Base-by-base conservation (phyloP, 2,113 vertebrate genomes). In the Mesembrinibis cayennensis region DNA sequence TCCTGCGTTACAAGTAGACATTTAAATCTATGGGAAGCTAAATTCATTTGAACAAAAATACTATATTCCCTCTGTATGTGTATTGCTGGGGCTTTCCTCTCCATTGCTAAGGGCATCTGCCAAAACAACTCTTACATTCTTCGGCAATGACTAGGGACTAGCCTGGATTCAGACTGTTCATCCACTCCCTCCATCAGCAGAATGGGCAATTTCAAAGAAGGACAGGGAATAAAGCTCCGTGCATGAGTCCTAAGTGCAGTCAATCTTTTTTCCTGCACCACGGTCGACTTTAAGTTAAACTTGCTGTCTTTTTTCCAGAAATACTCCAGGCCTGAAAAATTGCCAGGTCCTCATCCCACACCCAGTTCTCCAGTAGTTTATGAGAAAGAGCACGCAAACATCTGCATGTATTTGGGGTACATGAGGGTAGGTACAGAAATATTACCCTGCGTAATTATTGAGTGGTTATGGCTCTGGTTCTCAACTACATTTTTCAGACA, bases 11-110 rank as follows among this genome's bases (percentile, higher is more conserved):
- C 16, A 97, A 95, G 94, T 85, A 96, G 97, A 97, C 93, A 96
- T 96, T 97, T 94, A 96, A 94, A 96, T 95, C 95, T 87, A 96
- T 96, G 91, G 96, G 96, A 97, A 97, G 87, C 97, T 96, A 96
- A 95, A 94, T 96, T 82, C 74, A 96, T 89, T 90, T 0, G 55
- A 94, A 93, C 87, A 94, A 97, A 96, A 96, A 93, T 96, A 88
- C 89, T 82, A 32, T 86, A 88, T 94, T 94, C 92, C 83, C 67
- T 72, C 84, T 85, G 77, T 72, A 82, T 40, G 93, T 50, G 84
- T 29, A 59, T 86, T 91, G 95, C 94, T 96, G 89, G 95, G 96
- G 93, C 90, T 97, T 97, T 94, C 96, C 93, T 90, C 89, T 95
- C 83, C 94, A 45, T 29, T 23, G 91, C 89, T 80, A 73, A 83